Evolutionary conservation across 2,888 invertebrate genomes (phyloP).

Genomic region (Eristalis pertinax): DNA sequence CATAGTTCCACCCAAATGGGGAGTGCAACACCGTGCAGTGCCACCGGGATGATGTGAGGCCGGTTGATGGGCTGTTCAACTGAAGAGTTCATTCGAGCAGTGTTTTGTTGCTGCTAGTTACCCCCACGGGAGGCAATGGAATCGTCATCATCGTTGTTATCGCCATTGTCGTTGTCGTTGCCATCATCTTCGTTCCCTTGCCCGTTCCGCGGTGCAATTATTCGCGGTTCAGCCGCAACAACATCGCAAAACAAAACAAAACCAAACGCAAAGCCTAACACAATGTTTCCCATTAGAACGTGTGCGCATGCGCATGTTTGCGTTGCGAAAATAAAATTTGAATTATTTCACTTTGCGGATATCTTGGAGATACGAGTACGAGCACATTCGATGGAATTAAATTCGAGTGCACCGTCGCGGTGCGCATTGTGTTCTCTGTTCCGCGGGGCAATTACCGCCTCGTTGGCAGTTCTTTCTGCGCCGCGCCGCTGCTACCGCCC

Average conservation of each 20-base stretch:
- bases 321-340: slow-evolving; percentile 66
- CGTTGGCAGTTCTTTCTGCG: slow-evolving; percentile 38
- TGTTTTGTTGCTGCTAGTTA: slow-evolving; percentile 22
- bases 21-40: slow-evolving; percentile 63
- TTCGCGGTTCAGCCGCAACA: slow-evolving; percentile 17
- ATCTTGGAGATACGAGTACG: slow-evolving; percentile 10
- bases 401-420: slow-evolving; percentile 23
- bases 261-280: slow-evolving; percentile 1
- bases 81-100: slow-evolving; percentile 20
- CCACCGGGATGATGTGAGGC: slow-evolving; percentile 15
- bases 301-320: slow-evolving; percentile 51
- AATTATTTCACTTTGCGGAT: slow-evolving; percentile 60
- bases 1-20: slow-evolving; percentile 66
- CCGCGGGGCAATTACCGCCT: slow-evolving; percentile 6
- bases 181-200: slow-evolving; percentile 19
- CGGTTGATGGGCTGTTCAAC: neutral
- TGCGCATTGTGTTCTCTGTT: slow-evolving; percentile 31
- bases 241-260: too few species aligned
- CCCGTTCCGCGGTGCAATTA: slow-evolving; percentile 33
- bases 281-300: slow-evolving; percentile 53
- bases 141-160: neutral
- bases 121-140: too few species aligned
- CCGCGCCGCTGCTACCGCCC: slow-evolving; percentile 1
- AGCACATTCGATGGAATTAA: slow-evolving; percentile 46
- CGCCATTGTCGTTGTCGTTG: neutral